phyloP scores from a whole-genome alignment of 2,888 invertebrate genomes.

The Drosophila antonietae region DNA sequence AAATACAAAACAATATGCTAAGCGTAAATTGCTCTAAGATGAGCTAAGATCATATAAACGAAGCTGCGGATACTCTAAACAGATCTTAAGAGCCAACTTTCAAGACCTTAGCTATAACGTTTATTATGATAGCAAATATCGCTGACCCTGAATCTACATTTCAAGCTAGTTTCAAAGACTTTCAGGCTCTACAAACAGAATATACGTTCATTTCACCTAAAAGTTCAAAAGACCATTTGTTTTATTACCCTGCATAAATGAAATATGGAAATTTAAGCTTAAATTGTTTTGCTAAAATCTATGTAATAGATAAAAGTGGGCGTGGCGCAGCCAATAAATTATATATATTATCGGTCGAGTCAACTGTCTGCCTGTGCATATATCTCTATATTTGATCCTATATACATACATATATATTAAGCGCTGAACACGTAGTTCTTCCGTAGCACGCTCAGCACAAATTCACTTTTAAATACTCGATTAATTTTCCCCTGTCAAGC shows the following conservation, averaged over 20 bases:
- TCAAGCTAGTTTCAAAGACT: too few relatives aligned
- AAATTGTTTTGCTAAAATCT: not conserved
- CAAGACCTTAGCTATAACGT: not conserved
- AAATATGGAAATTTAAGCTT: not conserved
- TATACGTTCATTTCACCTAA: not conserved
- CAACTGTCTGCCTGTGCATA: too few relatives aligned
- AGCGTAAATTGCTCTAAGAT: constrained; percentile 17
- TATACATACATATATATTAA: not conserved
- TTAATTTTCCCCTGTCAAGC: not conserved
- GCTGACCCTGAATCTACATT: not conserved
- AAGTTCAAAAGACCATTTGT: not conserved
- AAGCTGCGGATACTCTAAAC: constrained; percentile 20
- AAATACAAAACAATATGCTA: not conserved
- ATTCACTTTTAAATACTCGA: not conserved
- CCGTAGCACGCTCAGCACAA: too few relatives aligned
- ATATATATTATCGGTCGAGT: not conserved
- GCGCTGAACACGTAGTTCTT: too few relatives aligned
- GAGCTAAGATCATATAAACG: constrained; percentile 12
- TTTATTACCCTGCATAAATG: not conserved
- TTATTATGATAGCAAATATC: not conserved
- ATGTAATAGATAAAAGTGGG: not conserved
- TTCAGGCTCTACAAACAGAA: too few relatives aligned
- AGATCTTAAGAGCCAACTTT: not conserved
- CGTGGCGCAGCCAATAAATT: not conserved
- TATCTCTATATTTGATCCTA: not conserved